Conservation (phyloP, 2,113 vertebrate species). For the Emydura subglobosa region DNA sequence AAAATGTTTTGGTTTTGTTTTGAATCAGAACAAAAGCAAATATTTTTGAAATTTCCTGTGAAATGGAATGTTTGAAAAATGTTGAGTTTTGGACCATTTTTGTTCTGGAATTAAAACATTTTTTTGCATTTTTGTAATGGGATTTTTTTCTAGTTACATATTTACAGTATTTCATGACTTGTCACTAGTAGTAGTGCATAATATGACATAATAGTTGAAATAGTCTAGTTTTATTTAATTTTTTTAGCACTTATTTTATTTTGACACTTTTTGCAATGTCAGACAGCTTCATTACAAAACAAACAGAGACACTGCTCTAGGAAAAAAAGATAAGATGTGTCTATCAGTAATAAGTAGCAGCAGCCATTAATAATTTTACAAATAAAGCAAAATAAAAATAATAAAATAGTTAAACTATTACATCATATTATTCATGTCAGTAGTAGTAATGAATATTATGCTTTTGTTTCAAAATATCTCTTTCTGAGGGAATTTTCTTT, state of each 20-base stretch:
- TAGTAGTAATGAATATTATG: background rate
- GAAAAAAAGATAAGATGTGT: background rate
- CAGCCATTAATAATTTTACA: background rate
- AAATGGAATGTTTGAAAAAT: background rate
- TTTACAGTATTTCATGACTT: background rate
- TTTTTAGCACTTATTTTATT: background rate
- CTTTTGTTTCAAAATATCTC: background rate
- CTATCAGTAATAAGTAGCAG: background rate
- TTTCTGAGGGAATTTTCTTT: background rate
- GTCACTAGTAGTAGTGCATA: background rate
- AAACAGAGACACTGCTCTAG: background rate
- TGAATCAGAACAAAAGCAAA: background rate
- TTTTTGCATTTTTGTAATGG: background rate
- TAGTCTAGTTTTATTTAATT: background rate
- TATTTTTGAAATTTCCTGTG: background rate
- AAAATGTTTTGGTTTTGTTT: background rate
- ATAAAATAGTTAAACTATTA: background rate
- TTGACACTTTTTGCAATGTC: background rate
- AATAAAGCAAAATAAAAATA: background rate
- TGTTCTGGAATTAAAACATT: background rate
- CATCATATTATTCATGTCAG: background rate
- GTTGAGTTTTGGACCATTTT: background rate
- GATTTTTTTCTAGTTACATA: background rate
- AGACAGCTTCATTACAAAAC: background rate
- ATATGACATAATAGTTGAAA: background rate